Percentiles rank a stretch among this genome's conserved stretches.
These are phyloP conservation scores for Synanthedon formicaeformis DNA, from an alignment of 2,888 invertebrate species.

Conservation along the genomic window DNA sequence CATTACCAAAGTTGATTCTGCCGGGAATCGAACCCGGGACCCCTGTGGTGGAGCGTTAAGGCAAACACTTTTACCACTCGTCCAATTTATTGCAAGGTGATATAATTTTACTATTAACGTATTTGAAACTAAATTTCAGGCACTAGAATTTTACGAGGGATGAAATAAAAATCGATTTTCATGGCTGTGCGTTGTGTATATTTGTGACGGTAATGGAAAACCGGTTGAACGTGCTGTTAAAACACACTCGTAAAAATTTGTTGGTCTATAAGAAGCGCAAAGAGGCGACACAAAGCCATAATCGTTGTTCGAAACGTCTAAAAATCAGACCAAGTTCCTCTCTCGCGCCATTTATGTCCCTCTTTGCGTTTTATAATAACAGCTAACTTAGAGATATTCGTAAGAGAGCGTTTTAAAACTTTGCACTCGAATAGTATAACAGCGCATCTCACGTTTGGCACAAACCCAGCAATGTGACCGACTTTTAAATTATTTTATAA, in stretches of 20 bases:
- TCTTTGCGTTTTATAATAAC: slow-evolving; percentile 40
- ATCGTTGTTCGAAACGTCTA: slow-evolving; percentile 31
- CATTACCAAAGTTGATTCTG: too few relatives aligned
- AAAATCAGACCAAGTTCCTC: slow-evolving; percentile 26
- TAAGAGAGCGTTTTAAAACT: slow-evolving; percentile 39
- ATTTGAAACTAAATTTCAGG: too few relatives aligned
- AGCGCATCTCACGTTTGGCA: slow-evolving; percentile 38
- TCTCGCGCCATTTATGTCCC: slow-evolving; percentile 20
- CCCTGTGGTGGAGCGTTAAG: too few relatives aligned
- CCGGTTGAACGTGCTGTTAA: not conserved
- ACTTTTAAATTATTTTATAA: slow-evolving; percentile 45
- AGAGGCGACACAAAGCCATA: slow-evolving; percentile 13
- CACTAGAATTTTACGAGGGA: too few relatives aligned
- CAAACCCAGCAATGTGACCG: slow-evolving; percentile 20
- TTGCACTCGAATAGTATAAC: slow-evolving; percentile 26
- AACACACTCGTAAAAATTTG: not conserved
- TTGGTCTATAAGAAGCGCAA: not conserved
- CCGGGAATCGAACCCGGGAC: too few relatives aligned
- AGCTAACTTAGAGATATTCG: slow-evolving; percentile 28
- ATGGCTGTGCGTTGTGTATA: too few relatives aligned
- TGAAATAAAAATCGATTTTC: too few relatives aligned
- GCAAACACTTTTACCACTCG: too few relatives aligned
- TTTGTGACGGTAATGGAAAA: too few relatives aligned
- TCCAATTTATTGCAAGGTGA: too few relatives aligned
- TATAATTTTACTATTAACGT: too few relatives aligned